Conservation (phyloP, 1,140 invertebrate species). For the Mactra quadrangularis region DNA sequence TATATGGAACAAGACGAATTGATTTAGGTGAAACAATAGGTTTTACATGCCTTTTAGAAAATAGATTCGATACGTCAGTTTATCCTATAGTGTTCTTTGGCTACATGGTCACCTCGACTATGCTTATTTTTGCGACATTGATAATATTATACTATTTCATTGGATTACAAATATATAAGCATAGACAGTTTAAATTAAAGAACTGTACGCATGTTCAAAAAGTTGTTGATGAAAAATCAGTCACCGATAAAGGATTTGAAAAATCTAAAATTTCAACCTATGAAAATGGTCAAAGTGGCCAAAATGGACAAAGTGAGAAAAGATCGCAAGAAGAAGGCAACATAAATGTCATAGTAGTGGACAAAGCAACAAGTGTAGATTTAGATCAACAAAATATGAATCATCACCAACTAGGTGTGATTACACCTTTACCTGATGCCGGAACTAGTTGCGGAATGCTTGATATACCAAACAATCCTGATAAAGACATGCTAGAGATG, state of each 20-base stretch:
- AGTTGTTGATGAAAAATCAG: not conserved
- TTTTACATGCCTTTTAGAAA: slow-evolving; percentile 28
- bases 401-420: too few species aligned
- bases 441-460: too few species aligned
- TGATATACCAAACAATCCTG: too few species aligned
- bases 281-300: not conserved
- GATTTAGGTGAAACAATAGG: slow-evolving; percentile 1
- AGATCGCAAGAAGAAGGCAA: not conserved
- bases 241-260: not conserved
- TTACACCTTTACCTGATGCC: too few species aligned
- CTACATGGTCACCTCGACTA: slow-evolving; percentile 14
- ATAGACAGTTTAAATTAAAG: slow-evolving; percentile 17
- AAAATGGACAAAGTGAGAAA: too few species aligned
- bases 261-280: not conserved
- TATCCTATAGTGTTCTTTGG: slow-evolving; percentile 46
- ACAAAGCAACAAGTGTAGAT: not conserved
- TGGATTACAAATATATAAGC: slow-evolving; percentile 44
- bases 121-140: slow-evolving; percentile 36
- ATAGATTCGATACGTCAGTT: slow-evolving; percentile 21
- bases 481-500: too few species aligned
- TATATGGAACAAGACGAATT: slow-evolving; percentile 43
- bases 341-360: not conserved
- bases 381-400: not conserved
- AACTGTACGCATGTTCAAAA: not conserved
- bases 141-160: slow-evolving; percentile 52